These are phyloP conservation scores for Habroteleia sp. DNA, from an alignment of 2,888 invertebrate genomes.

Conservation along the genomic window DNA sequence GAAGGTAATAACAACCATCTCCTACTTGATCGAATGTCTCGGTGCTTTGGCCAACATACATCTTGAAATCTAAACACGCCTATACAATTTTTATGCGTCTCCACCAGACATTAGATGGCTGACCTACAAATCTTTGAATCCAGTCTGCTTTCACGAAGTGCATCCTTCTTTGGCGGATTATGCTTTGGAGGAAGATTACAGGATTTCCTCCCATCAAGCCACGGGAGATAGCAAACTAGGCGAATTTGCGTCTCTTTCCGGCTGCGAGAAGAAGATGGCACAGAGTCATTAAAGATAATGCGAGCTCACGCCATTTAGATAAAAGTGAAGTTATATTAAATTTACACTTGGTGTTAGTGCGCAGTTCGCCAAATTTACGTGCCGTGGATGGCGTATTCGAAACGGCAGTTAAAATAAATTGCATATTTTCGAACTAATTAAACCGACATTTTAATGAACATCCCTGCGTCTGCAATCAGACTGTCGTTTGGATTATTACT, in stretches of 20 bases:
- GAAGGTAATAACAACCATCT: neutral
- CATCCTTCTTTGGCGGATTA: slow-evolving; percentile 73
- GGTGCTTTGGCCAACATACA: neutral
- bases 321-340: slow-evolving; percentile 75
- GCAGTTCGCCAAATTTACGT: slow-evolving; percentile 53
- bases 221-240: slow-evolving; percentile 63
- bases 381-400: slow-evolving; percentile 33
- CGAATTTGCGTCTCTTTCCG: slow-evolving; percentile 65
- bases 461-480: slow-evolving; percentile 9
- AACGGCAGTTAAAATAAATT: slow-evolving; percentile 44
- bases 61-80: neutral
- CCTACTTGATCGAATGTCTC: no score
- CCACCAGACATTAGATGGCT: slow-evolving; percentile 31
- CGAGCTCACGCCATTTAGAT: slow-evolving; percentile 73
- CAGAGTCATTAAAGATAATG: slow-evolving; percentile 70
- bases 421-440: slow-evolving; percentile 52
- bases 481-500: slow-evolving; percentile 33
- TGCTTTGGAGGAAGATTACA: slow-evolving; percentile 68
- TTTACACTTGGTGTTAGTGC: slow-evolving; percentile 69
- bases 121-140: slow-evolving; percentile 53
- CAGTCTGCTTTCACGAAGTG: slow-evolving; percentile 62
- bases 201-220: slow-evolving; percentile 62
- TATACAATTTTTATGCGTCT: slow-evolving; percentile 23
- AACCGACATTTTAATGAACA: slow-evolving; percentile 26
- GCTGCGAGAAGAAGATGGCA: slow-evolving; percentile 60